Evolutionary conservation across 2,113 vertebrate species (phyloP).

Genomic region (Arenaria interpres): DNA sequence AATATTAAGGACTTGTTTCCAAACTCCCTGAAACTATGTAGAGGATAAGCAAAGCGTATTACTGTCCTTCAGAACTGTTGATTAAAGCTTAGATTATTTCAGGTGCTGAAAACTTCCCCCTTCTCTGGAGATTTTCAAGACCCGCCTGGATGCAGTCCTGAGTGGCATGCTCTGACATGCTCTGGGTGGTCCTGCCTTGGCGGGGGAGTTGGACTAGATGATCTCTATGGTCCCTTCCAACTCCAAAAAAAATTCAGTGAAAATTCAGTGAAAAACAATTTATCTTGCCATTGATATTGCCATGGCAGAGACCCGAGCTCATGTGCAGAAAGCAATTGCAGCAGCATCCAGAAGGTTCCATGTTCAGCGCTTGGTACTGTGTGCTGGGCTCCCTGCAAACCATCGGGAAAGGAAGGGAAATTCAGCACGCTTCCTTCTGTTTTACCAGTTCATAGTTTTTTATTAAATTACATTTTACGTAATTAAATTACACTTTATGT

Average conservation of each 20-base stretch:
- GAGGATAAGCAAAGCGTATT: not conserved
- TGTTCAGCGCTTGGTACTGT: not conserved
- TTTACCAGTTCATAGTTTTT: not conserved
- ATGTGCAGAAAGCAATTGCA: not conserved
- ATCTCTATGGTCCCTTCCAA: too few relatives aligned
- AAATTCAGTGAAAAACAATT: not conserved
- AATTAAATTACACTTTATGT: not conserved
- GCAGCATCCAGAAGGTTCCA: not conserved
- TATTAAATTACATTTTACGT: not conserved
- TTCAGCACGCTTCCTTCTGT: not conserved
- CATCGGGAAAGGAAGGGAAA: not conserved
- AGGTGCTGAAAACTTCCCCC: not conserved
- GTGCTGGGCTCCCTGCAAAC: not conserved
- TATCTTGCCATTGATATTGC: not conserved
- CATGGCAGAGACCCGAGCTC: not conserved
- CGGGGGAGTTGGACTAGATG: too few relatives aligned
- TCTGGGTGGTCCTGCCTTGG: too few relatives aligned
- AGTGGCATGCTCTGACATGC: too few relatives aligned
- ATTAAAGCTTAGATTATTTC: not conserved
- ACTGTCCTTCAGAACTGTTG: not conserved
- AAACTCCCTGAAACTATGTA: not conserved
- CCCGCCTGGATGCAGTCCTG: too few relatives aligned
- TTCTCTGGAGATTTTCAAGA: too few relatives aligned
- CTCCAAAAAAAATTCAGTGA: too few relatives aligned
- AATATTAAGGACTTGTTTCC: not conserved